These are phyloP conservation scores for Chiridota heheva DNA, from an alignment of 35 echinoderm and acorn worm species.

Conservation along the genomic window DNA sequence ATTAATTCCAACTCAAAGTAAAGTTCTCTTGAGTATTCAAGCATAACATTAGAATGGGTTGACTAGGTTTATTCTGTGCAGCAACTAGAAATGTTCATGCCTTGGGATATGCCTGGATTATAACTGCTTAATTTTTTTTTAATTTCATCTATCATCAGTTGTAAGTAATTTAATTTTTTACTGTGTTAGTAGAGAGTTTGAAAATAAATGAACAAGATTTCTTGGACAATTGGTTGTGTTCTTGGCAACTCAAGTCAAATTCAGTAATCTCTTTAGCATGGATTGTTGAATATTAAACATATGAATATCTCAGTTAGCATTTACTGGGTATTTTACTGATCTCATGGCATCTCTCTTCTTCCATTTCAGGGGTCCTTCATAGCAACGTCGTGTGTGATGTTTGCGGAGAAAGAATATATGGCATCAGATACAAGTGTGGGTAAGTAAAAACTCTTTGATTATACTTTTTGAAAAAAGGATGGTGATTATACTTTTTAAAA, in stretches of 20 bases:
- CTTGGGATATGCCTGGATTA: no score
- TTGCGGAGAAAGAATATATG: constrained; percentile 55
- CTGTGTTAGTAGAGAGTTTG: no score
- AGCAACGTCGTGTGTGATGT: constrained; percentile 65
- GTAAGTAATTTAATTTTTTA: no score
- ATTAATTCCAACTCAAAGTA: no score
- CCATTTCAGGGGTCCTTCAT: constrained; percentile 34
- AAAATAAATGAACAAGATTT: no score
- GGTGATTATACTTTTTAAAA: no score
- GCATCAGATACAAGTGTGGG: constrained; percentile 93
- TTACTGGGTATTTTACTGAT: neutral
- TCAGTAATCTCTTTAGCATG: neutral
- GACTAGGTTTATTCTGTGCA: no score
- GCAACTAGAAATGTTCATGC: no score
- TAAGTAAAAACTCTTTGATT: constrained; percentile 39
- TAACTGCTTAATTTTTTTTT: no score
- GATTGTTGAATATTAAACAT: neutral
- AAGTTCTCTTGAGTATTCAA: no score
- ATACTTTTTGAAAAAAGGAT: neutral
- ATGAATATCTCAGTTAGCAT: neutral
- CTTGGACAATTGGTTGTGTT: neutral
- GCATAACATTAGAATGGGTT: no score
- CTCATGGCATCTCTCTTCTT: neutral
- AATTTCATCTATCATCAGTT: no score
- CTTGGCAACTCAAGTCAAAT: neutral